Evolutionary conservation across 2,888 invertebrate genomes (phyloP), one percentile per base, ranked within the genome.

Genomic region (Coleophora flavipennella): DNA sequence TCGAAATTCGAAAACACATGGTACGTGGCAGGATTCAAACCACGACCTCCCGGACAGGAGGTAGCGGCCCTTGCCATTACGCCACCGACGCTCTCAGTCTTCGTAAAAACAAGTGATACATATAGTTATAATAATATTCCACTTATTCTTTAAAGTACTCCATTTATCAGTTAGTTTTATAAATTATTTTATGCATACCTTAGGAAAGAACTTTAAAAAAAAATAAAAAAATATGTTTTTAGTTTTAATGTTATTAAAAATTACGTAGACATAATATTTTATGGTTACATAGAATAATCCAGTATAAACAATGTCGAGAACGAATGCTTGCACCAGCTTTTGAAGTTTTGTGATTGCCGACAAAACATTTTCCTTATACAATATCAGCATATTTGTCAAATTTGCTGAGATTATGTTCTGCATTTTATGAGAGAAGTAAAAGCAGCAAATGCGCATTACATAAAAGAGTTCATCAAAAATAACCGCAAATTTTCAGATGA

Each of bases 231-330:
- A 45, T 51, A 56, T 68, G 65, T 59, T 62, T 70, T 75, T 71
- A 74, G 59, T 76, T 77, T 79, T 79, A 60, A 62, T 64, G 55
- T 78, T 77, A 74, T 78, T 69, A 76, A 79, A 80, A 80, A 79
- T 81, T 81, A 81, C 74, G 73, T 79, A 78, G 78, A 80, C 81
- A 80, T 76, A 76, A 74, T 79, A 80, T 80, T 77, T 80, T 75
- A 65, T 73, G 81, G 83, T 81, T 83, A 83, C 78, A 84, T 80
- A 78, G 67, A 73, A 75, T 78, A 72, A 71, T 74, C 75, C 74
- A 74, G 71, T 81, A 79, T 80, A 81, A 79, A 81, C 78, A 81
- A 73, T 68, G 70, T 69, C 69, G 62, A 65, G 65, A 73, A 64
- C 63, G 62, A 69, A 72, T 71, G 70, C 66, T 73, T 67, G 67